Evolutionary conservation across 2,888 invertebrate species (phyloP).

Genomic region (Neoaliturus tenellus): DNA sequence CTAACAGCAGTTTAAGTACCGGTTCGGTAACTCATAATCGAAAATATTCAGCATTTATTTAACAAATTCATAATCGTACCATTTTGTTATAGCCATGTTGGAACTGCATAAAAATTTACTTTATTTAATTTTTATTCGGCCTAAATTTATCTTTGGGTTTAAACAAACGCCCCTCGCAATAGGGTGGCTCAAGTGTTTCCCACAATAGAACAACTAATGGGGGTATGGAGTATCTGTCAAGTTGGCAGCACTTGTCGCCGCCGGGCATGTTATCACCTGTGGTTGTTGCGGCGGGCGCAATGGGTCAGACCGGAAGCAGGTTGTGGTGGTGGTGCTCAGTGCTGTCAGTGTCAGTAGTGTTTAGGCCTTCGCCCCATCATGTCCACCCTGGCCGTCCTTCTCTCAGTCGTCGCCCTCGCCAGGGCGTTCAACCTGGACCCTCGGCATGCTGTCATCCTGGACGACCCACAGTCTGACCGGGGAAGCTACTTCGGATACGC

Average conservation of each 20-base stretch:
- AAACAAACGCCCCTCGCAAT: no score
- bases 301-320: background rate
- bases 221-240: background rate
- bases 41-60: no score
- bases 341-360: background rate
- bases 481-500: conserved; percentile 44
- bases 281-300: background rate
- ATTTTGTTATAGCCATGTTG: no score
- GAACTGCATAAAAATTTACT: no score
- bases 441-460: background rate
- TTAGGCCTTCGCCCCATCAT: background rate
- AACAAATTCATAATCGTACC: no score
- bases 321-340: background rate
- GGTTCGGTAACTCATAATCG: no score
- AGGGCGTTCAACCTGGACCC: conserved; percentile 29
- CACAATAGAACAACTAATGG: background rate
- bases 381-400: background rate
- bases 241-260: background rate
- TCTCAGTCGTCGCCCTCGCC: background rate
- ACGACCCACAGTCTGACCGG: background rate
- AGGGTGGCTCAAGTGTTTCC: no score
- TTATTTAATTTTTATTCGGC: no score
- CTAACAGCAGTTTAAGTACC: no score
- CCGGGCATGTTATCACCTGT: conserved; percentile 9
- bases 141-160: no score